Percentiles rank a stretch among this genome's conserved stretches.
phyloP scores from a whole-genome alignment of 2,888 invertebrate genomes.

The Volucella zonaria region DNA sequence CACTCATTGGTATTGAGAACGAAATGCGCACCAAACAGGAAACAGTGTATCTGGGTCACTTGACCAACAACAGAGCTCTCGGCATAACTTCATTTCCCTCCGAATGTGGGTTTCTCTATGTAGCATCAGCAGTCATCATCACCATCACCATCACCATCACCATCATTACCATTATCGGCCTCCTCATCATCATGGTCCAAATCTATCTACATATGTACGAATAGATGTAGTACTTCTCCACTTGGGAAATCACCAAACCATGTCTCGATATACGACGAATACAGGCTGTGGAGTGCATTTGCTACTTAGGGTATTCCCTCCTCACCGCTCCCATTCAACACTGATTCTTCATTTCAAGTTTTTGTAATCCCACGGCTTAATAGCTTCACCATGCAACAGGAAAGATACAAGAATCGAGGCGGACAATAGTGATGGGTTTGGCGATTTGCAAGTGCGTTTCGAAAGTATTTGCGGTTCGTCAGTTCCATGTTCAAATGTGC shows the following conservation, averaged over 20 bases:
- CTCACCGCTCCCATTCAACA: not conserved
- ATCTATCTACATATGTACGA: not conserved
- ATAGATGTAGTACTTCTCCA: not conserved
- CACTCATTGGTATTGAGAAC: slow-evolving; percentile 29
- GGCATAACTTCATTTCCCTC: slow-evolving; percentile 40
- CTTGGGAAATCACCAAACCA: slow-evolving; percentile 58
- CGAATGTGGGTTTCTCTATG: slow-evolving; percentile 52
- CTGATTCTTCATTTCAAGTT: not conserved
- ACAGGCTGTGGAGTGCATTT: slow-evolving; percentile 18
- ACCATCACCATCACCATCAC: slow-evolving; percentile 18
- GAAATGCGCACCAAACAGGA: slow-evolving; percentile 59
- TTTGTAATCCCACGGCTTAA: slow-evolving; percentile 32
- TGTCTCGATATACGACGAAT: slow-evolving; percentile 14
- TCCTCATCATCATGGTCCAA: slow-evolving; percentile 23
- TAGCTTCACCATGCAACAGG: slow-evolving; percentile 22
- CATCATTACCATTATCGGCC: slow-evolving; percentile 28
- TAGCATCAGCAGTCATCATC: slow-evolving; percentile 39
- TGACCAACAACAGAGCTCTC: slow-evolving; percentile 56
- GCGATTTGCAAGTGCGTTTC: slow-evolving; percentile 55
- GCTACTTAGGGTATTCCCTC: not conserved
- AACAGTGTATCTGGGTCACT: slow-evolving; percentile 65
- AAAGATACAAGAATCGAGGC: slow-evolving; percentile 6
- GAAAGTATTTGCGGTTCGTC: slow-evolving; percentile 63
- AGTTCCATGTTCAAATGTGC: slow-evolving; percentile 4
- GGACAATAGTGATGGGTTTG: slow-evolving; percentile 33